phyloP scores from a whole-genome alignment of 2,797 vertebrate genomes.

The Rhincodon typus region DNA sequence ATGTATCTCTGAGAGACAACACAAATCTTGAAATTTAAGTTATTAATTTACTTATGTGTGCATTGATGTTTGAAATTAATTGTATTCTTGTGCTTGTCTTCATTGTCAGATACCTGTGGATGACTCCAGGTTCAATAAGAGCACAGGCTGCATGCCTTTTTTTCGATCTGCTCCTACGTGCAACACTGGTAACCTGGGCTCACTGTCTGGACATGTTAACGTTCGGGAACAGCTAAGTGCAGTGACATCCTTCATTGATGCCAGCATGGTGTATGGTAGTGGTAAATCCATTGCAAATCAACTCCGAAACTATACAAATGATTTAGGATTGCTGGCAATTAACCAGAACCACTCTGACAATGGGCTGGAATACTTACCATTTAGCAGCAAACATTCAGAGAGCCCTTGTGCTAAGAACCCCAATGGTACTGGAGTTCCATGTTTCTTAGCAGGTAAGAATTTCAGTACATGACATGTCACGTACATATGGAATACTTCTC shows the following conservation, averaged over 20 bases:
- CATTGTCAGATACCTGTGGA: constrained; percentile 3
- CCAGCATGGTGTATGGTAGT: not conserved
- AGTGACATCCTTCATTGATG: constrained; percentile 6
- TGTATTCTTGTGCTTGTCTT: not conserved
- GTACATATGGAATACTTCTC: not conserved
- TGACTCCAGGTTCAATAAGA: not conserved
- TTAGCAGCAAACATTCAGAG: not conserved
- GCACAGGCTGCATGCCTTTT: not conserved
- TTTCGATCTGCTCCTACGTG: not conserved
- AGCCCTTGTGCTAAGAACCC: not conserved
- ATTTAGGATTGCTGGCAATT: constrained; percentile 6
- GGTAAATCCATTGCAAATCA: not conserved
- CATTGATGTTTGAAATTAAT: not conserved
- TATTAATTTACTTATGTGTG: not conserved
- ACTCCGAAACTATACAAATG: not conserved
- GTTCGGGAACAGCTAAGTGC: constrained; percentile 21
- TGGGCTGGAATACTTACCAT: constrained; percentile 15
- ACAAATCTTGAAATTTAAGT: not conserved
- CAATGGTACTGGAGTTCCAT: not conserved
- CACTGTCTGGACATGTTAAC: not conserved
- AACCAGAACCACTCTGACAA: constrained; percentile 23
- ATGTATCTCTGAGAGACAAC: not conserved
- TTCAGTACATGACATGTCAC: not conserved
- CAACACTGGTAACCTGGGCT: not conserved
- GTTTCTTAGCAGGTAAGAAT: constrained; percentile 20